Percentiles rank a stretch among this genome's conserved stretches.
Evolutionary conservation across 2,113 vertebrate species (phyloP).

Genomic region (Trichechus manatus): DNA sequence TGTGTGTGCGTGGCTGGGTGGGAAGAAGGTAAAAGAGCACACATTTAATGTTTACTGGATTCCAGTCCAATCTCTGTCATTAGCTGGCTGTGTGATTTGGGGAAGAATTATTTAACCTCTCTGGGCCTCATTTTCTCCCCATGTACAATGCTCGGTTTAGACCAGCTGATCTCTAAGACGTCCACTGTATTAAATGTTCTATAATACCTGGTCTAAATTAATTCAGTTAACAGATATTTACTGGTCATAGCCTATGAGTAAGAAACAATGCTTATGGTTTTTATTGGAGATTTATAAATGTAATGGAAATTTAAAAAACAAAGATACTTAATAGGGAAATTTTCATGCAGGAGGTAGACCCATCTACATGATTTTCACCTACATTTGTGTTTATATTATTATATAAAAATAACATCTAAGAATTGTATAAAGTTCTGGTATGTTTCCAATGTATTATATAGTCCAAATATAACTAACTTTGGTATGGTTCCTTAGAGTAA

Average conservation of each 20-base stretch:
- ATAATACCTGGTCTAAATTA: background rate
- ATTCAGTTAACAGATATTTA: constrained; percentile 29
- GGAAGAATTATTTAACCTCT: background rate
- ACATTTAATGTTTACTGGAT: background rate
- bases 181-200: constrained; percentile 31
- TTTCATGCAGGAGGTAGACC: constrained; percentile 43
- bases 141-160: constrained; percentile 23
- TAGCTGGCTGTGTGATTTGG: background rate
- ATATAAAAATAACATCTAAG: constrained; percentile 48
- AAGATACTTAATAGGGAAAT: background rate
- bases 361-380: background rate
- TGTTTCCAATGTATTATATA: constrained; percentile 2
- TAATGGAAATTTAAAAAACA: constrained; percentile 32
- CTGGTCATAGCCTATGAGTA: constrained; percentile 14
- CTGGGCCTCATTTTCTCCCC: background rate
- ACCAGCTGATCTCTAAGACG: background rate
- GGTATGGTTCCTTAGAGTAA: background rate
- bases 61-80: background rate
- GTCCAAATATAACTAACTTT: constrained; percentile 36
- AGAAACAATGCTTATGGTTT: background rate
- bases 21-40: background rate
- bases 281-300: constrained; percentile 51
- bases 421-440: constrained; percentile 15
- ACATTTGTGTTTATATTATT: background rate
- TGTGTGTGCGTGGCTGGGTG: background rate